Conservation (phyloP, 2,888 invertebrate species). For the Drosophila hawaiiensis region DNA sequence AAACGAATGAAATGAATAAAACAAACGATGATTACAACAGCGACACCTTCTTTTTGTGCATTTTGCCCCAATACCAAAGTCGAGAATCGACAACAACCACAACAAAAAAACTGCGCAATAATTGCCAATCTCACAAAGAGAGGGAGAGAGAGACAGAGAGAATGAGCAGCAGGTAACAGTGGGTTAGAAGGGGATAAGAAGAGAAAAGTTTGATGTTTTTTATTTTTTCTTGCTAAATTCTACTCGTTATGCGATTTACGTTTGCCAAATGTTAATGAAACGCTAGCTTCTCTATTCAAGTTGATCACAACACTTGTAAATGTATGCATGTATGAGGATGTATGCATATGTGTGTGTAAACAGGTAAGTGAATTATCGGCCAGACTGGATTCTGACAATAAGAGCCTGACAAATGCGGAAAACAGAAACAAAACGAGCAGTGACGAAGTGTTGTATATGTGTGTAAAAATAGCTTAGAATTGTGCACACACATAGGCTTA, state of each 20-base stretch:
- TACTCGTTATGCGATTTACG: constrained; percentile 57
- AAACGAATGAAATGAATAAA: constrained; percentile 56
- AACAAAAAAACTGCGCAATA: constrained; percentile 69
- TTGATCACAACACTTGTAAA: constrained; percentile 12
- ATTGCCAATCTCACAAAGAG: constrained; percentile 46
- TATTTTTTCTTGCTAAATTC: constrained; percentile 50
- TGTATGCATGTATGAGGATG: constrained; percentile 1
- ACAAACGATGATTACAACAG: constrained; percentile 64
- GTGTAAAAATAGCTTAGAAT: constrained; percentile 51
- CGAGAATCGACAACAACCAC: constrained; percentile 33
- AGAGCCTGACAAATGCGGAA: constrained; percentile 53
- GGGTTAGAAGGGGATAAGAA: background rate
- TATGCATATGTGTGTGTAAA: constrained; percentile 1
- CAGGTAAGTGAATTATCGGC: constrained; percentile 52
- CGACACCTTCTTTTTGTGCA: constrained; percentile 68
- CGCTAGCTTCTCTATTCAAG: constrained; percentile 14
- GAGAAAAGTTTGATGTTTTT: constrained; percentile 5
- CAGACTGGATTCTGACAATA: constrained; percentile 40
- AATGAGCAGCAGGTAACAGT: background rate
- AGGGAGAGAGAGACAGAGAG: constrained; percentile 3
- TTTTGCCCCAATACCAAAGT: constrained; percentile 51
- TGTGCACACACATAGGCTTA: constrained; percentile 28
- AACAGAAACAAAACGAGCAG: constrained; percentile 32
- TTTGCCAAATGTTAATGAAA: constrained; percentile 47
- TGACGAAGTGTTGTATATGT: constrained; percentile 23